Conservation (phyloP, 1,140 invertebrate genomes). For the Zaprionus inermis region DNA sequence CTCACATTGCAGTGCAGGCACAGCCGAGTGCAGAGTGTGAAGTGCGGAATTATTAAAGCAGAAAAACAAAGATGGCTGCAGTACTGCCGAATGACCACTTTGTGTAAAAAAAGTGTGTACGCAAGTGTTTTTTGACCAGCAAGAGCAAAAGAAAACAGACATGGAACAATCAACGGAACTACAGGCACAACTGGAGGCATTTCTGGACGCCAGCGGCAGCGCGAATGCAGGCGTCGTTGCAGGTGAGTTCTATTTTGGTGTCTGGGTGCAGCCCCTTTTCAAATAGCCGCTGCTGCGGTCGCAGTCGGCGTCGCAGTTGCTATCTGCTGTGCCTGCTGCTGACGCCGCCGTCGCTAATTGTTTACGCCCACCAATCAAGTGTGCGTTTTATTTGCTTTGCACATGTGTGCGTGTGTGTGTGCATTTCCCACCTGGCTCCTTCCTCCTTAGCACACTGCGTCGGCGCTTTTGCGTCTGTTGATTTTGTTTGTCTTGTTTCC, state of each 20-base stretch:
- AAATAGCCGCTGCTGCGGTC: slow-evolving; percentile 17
- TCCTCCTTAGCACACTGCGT: slow-evolving; percentile 41
- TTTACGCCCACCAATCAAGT: slow-evolving; percentile 69
- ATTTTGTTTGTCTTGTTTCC: slow-evolving; percentile 51
- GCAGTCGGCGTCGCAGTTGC: slow-evolving; percentile 39
- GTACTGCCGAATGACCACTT: slow-evolving; percentile 26
- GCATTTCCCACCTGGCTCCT: slow-evolving; percentile 14
- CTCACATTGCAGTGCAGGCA: background rate
- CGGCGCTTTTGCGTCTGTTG: slow-evolving; percentile 53
- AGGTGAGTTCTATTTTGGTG: slow-evolving; percentile 59
- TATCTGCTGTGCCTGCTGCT: background rate
- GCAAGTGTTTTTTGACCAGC: background rate
- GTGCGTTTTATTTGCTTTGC: slow-evolving; percentile 41
- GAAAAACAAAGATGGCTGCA: slow-evolving; percentile 55
- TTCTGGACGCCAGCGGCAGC: slow-evolving; percentile 38
- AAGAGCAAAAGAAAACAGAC: slow-evolving; percentile 28
- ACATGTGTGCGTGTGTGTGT: slow-evolving; percentile 26
- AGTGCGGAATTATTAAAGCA: slow-evolving; percentile 2
- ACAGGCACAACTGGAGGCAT: slow-evolving; percentile 31
- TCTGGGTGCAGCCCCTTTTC: slow-evolving; percentile 54
- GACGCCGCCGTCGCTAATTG: slow-evolving; percentile 61
- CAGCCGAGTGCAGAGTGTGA: background rate
- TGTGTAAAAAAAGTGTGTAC: slow-evolving; percentile 29
- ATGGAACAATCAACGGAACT: slow-evolving; percentile 59
- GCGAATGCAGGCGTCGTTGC: slow-evolving; percentile 16